These are phyloP conservation scores for Engraulis encrasicolus DNA, from an alignment of 2,113 vertebrate species.

Conservation along the genomic window DNA sequence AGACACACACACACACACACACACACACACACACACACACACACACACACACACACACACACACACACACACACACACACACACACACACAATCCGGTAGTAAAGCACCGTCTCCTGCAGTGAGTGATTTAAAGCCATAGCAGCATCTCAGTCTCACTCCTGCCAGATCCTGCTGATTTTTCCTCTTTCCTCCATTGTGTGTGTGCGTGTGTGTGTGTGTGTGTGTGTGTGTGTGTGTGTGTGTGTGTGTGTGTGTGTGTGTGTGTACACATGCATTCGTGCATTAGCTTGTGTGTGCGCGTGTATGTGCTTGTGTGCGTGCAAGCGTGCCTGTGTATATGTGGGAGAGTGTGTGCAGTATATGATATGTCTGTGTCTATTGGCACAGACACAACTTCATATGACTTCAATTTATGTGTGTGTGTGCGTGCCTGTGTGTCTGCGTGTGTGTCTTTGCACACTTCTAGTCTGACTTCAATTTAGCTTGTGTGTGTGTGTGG, in stretches of 20 bases:
- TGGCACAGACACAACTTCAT: too few species aligned
- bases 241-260: constrained; percentile 29
- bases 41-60: background rate
- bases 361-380: constrained; percentile 14
- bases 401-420: constrained; percentile 27
- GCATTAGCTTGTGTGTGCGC: constrained; percentile 2
- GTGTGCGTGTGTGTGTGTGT: constrained; percentile 26
- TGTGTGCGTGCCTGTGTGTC: constrained; percentile 14
- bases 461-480: background rate
- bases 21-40: too few species aligned
- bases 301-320: constrained; percentile 22
- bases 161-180: constrained; percentile 23
- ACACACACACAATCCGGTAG: constrained; percentile 8
- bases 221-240: constrained; percentile 23
- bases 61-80: too few species aligned
- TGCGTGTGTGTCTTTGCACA: background rate
- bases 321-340: background rate
- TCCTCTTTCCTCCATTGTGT: constrained; percentile 28
- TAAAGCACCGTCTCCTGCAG: constrained; percentile 7
- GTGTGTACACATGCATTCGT: constrained; percentile 22
- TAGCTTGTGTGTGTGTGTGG: constrained; percentile 23
- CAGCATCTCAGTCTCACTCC: constrained; percentile 39
- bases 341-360: background rate
- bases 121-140: constrained; percentile 31
- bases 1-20: constrained; percentile 1